A percentile compares a stretch with the other conserved stretches of the same genome.
phyloP scores from a whole-genome alignment of 2,888 invertebrate genomes.

The Napeogenes inachia region DNA sequence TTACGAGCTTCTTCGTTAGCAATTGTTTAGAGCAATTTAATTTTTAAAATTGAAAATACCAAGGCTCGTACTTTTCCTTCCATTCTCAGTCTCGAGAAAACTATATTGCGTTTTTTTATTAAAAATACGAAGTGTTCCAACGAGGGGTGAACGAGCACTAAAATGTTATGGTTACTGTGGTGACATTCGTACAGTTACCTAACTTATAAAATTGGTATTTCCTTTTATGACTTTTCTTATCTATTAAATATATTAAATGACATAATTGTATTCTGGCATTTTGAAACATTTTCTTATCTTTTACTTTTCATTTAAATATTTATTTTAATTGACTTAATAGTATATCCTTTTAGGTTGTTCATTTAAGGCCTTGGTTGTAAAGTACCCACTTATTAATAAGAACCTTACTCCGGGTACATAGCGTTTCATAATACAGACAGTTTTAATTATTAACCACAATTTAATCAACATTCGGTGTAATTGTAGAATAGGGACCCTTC shows the following conservation, averaged over 20 bases:
- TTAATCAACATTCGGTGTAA: too few species aligned
- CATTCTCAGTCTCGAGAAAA: conserved; percentile 55
- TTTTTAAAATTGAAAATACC: conserved; percentile 63
- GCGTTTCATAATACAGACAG: too few species aligned
- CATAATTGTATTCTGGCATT: neutral
- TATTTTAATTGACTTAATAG: too few species aligned
- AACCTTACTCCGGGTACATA: too few species aligned
- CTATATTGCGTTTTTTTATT: conserved; percentile 68
- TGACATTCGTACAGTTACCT: conserved; percentile 68
- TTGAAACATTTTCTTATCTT: too few species aligned
- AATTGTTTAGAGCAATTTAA: conserved; percentile 48
- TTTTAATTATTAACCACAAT: too few species aligned
- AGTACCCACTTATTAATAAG: too few species aligned
- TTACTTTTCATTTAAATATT: too few species aligned
- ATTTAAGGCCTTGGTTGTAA: too few species aligned
- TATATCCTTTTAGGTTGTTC: too few species aligned
- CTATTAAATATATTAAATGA: conserved; percentile 14
- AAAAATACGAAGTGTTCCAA: conserved; percentile 69
- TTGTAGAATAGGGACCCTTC: too few species aligned
- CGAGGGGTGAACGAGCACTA: conserved; percentile 70
- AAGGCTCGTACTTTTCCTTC: conserved; percentile 41
- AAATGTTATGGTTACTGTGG: conserved; percentile 74
- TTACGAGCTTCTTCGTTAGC: conserved; percentile 29
- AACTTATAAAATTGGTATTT: conserved; percentile 70
- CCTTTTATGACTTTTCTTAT: conserved; percentile 16